These are phyloP conservation scores for Pterobdella sp. DNA, from an alignment of 2,888 invertebrate species.

Conservation along the genomic window DNA sequence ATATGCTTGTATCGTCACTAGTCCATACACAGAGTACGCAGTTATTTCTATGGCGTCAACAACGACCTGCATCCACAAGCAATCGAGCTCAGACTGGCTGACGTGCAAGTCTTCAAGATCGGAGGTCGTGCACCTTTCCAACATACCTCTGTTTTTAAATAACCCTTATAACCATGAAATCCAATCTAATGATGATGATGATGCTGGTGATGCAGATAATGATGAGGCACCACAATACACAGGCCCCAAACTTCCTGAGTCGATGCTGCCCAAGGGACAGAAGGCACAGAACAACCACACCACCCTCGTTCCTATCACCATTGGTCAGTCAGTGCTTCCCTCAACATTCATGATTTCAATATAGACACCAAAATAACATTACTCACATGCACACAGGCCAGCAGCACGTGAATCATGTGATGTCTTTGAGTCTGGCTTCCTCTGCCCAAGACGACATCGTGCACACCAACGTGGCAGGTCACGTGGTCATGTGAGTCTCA, in stretches of 20 bases:
- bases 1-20: neutral
- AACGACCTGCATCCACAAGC: constrained; percentile 77
- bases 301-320: constrained; percentile 69
- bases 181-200: neutral
- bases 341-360: neutral
- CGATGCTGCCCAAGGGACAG: constrained; percentile 94
- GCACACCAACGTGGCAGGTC: constrained; percentile 77
- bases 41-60: constrained; percentile 90
- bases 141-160: neutral
- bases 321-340: neutral
- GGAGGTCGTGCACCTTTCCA: constrained; percentile 54
- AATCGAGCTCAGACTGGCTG: constrained; percentile 82
- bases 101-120: constrained; percentile 83
- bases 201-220: neutral
- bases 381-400: neutral
- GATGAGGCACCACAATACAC: constrained; percentile 18
- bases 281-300: constrained; percentile 77
- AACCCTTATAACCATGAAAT: neutral
- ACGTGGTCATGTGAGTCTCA: constrained; percentile 84
- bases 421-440: constrained; percentile 79
- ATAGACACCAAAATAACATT: neutral
- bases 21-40: constrained; percentile 52
- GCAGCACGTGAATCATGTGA: constrained; percentile 73
- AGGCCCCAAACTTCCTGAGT: constrained; percentile 83
- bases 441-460: constrained; percentile 68